Evolutionary conservation across 2,113 vertebrate species (phyloP).

Genomic region (Bucco capensis): DNA sequence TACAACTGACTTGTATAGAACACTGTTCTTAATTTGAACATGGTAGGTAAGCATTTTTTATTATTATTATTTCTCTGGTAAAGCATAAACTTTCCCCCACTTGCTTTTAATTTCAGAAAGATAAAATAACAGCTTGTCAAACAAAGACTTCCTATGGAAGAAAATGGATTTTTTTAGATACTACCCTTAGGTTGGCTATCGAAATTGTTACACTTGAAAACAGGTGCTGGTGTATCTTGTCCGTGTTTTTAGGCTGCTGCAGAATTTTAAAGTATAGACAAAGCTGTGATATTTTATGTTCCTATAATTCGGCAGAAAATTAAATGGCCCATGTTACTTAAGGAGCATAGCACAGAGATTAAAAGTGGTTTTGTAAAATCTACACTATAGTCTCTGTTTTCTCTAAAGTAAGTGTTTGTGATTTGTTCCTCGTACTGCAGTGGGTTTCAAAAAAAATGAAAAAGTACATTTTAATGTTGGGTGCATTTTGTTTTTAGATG

Average conservation of each 20-base stretch:
- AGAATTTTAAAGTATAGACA: conserved; percentile 87
- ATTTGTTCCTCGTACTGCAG: conserved; percentile 92
- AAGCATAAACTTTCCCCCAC: conserved; percentile 79
- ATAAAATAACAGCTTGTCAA: conserved; percentile 81
- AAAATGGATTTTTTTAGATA: conserved; percentile 86
- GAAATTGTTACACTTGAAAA: conserved; percentile 83
- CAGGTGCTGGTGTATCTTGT: conserved; percentile 82
- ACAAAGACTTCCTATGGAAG: conserved; percentile 98
- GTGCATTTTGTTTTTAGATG: conserved; percentile 97
- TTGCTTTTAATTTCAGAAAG: conserved; percentile 81
- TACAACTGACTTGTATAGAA: conserved; percentile 92
- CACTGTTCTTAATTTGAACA: conserved; percentile 89
- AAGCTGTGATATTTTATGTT: conserved; percentile 83
- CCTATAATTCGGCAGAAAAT: conserved; percentile 65
- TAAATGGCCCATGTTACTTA: conserved; percentile 69
- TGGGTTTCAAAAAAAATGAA: conserved; percentile 80
- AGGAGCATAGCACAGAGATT: conserved; percentile 82
- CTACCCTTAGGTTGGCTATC: conserved; percentile 81
- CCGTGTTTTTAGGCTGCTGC: conserved; percentile 89
- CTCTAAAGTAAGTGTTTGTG: conserved; percentile 95
- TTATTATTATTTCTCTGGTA: conserved; percentile 83
- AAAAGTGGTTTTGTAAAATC: conserved; percentile 82
- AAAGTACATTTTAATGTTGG: conserved; percentile 89
- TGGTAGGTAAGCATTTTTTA: conserved; percentile 87
- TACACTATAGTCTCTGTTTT: conserved; percentile 89